Percentiles rank a stretch among this genome's conserved stretches.
These are phyloP conservation scores for Drosophila acutilabella DNA, from an alignment of 2,888 invertebrate genomes.

Conservation along the genomic window DNA sequence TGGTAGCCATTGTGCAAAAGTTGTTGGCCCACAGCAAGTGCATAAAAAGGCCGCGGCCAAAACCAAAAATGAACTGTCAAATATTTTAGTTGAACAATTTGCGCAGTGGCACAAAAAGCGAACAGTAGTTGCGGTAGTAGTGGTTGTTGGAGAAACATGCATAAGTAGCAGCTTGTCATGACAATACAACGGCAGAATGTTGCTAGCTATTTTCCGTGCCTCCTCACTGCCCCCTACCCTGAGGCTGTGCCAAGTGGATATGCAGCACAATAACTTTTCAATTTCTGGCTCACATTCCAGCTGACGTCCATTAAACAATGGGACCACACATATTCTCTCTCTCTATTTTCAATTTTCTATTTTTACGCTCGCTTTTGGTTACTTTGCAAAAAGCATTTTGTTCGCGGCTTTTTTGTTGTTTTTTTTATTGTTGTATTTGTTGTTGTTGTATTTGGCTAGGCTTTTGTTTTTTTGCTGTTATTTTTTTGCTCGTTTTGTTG, in stretches of 20 bases:
- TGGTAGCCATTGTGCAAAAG: constrained; percentile 43
- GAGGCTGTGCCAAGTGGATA: constrained; percentile 44
- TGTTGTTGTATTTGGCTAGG: constrained; percentile 30
- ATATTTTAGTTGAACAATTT: constrained; percentile 78
- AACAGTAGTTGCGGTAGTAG: constrained; percentile 17
- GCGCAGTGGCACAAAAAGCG: constrained; percentile 60
- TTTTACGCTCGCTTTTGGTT: constrained; percentile 73
- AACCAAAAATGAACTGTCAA: constrained; percentile 77
- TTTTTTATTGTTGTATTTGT: neutral
- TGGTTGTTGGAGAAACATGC: constrained; percentile 3
- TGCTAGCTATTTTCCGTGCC: neutral
- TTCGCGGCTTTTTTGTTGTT: constrained; percentile 36
- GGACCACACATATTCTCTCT: constrained; percentile 64
- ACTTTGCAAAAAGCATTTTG: constrained; percentile 76
- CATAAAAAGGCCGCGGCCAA: constrained; percentile 57
- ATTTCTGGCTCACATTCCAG: constrained; percentile 80
- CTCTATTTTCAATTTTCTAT: constrained; percentile 73
- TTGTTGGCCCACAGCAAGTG: constrained; percentile 33
- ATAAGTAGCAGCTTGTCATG: constrained; percentile 71
- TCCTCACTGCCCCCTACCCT: neutral
- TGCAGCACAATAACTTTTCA: constrained; percentile 78
- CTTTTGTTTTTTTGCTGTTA: constrained; percentile 36
- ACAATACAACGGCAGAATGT: constrained; percentile 49
- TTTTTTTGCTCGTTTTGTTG: constrained; percentile 37
- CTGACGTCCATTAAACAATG: constrained; percentile 80